These are phyloP conservation scores for Chascanopsetta lugubris DNA, from an alignment of 2,113 vertebrate genomes.

Conservation along the genomic window DNA sequence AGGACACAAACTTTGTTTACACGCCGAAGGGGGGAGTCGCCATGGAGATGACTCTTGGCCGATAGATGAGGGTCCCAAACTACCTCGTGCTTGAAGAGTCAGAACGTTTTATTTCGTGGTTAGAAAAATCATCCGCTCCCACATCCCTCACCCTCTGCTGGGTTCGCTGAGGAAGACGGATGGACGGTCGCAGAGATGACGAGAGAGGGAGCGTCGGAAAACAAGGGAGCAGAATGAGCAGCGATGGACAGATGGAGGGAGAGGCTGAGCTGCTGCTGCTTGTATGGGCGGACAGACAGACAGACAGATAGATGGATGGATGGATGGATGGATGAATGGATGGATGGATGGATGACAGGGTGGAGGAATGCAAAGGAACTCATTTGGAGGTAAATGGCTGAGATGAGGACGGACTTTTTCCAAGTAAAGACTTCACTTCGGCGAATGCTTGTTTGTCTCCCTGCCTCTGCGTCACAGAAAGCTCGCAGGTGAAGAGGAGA, in stretches of 20 bases:
- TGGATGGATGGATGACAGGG: slow-evolving; percentile 16
- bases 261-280: slow-evolving; percentile 45
- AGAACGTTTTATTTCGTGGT: slow-evolving; percentile 14
- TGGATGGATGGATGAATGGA: slow-evolving; percentile 43
- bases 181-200: slow-evolving; percentile 54
- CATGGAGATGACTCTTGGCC: too few species aligned
- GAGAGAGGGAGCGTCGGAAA: slow-evolving; percentile 52
- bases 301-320: slow-evolving; percentile 16
- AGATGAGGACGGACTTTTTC: slow-evolving; percentile 31
- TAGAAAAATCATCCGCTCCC: slow-evolving; percentile 32
- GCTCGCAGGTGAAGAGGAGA: slow-evolving; percentile 49
- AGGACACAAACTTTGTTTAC: too few species aligned
- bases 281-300: slow-evolving; percentile 46
- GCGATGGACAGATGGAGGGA: slow-evolving; percentile 67
- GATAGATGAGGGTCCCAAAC: too few species aligned
- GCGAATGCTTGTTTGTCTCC: slow-evolving; percentile 32
- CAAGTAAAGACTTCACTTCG: slow-evolving; percentile 3
- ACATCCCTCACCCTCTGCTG: slow-evolving; percentile 35
- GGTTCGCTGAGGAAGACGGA: slow-evolving; percentile 59
- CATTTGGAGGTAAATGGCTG: slow-evolving; percentile 14
- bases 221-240: slow-evolving; percentile 54
- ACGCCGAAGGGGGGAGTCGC: too few species aligned
- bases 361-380: slow-evolving; percentile 57
- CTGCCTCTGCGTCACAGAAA: not conserved
- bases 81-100: too few species aligned